Evolutionary conservation across 1,140 invertebrate species (phyloP).

Genomic region (Drosophila subobscura): DNA sequence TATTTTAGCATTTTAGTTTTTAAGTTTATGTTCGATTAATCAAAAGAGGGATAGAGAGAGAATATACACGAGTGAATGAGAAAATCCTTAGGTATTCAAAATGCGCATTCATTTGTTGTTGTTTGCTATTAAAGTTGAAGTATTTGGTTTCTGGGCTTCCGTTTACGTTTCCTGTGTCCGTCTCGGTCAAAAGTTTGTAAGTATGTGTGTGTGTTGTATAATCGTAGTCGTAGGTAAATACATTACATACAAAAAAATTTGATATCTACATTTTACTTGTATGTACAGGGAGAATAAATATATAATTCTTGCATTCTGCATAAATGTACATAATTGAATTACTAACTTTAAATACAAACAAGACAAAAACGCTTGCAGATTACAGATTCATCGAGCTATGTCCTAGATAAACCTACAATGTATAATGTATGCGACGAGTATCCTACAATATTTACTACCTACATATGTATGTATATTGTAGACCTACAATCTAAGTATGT

Average conservation of each 20-base stretch:
- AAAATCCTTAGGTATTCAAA: constrained; percentile 21
- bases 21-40: constrained; percentile 1
- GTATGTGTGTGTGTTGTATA: constrained; percentile 17
- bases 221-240: constrained; percentile 52
- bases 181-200: constrained; percentile 10
- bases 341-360: constrained; percentile 70
- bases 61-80: constrained; percentile 16
- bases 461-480: constrained; percentile 40
- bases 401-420: constrained; percentile 35
- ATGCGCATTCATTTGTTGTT: constrained; percentile 21
- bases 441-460: constrained; percentile 32
- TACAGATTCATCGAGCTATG: constrained; percentile 66
- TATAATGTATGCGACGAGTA: constrained; percentile 37
- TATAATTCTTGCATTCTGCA: constrained; percentile 36
- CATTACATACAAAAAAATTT: constrained; percentile 74
- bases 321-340: constrained; percentile 73
- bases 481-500: constrained; percentile 40
- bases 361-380: constrained; percentile 78
- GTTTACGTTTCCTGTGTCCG: not conserved
- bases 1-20: not conserved
- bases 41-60: not conserved
- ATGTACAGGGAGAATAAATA: constrained; percentile 67
- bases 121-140: constrained; percentile 11
- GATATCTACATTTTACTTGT: constrained; percentile 73
- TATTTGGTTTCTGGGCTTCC: constrained; percentile 3